Base-by-base conservation (phyloP, 2,113 vertebrate species). In the Neotoma lepida region DNA sequence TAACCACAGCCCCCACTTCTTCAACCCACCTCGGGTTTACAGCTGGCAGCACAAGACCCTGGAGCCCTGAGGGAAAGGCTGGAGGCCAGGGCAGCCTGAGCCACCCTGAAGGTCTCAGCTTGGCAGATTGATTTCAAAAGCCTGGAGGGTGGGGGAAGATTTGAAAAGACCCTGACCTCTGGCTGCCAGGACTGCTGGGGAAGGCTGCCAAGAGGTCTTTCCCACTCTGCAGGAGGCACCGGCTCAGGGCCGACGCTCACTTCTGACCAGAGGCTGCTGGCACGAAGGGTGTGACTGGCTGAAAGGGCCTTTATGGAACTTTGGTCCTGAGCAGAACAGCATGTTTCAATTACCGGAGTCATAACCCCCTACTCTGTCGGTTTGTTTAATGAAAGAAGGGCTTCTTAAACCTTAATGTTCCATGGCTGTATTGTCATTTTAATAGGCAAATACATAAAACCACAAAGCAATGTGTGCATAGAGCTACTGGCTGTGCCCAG, bases 311-410 rank as follows among this genome's bases (percentile, higher is more conserved):
- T 98, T 97, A 97, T 58, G 96, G 98, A 97, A 96, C 78, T 97
- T 97, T 96, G 98, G 96, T 96, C 98, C 90, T 90, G 90, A 92
- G 94, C 92, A 95, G 96, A 98, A 94, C 98, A 98, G 98, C 98
- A 95, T 97, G 98, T 98, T 98, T 98, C 98, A 98, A 98, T 98
- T 98, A 98, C 97, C 91, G 54, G 86, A 98, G 98, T 97, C 98
- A 96, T 97, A 98, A 97, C 97, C 97, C 96, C 96, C 97, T 87
- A 96, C 97, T 91, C 95, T 95, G 97, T 97, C 97, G 95, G 97
- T 97, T 98, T 98, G 98, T 98, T 98, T 98, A 97, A 98, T 97
- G 97, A 98, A 98, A 98, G 97, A 96, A 98, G 97, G 97, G 95
- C 96, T 98, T 97, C 98, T 98, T 97, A 97, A 98, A 97, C 97